A percentile compares a stretch with the other conserved stretches of the same genome.
phyloP scores from a whole-genome alignment of 2,888 invertebrate species.

The Zelleria hepariella region DNA sequence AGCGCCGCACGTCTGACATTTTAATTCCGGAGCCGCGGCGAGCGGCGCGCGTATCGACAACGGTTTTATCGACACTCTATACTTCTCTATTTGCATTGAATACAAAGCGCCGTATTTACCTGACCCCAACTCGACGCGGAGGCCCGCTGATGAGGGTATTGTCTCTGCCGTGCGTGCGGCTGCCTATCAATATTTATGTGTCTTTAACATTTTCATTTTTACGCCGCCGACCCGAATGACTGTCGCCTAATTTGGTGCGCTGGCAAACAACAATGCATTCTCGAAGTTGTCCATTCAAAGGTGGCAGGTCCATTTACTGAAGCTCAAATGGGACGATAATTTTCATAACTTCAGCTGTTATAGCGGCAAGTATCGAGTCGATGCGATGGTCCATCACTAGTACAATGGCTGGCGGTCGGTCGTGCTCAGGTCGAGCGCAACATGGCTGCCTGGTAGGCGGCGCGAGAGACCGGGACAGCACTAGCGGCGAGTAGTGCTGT shows the following conservation, averaged over 20 bases:
- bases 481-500: slow-evolving; percentile 39
- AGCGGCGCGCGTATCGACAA: slow-evolving; percentile 49
- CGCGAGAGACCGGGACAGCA: slow-evolving; percentile 26
- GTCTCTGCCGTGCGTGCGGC: neutral
- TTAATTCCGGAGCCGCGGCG: slow-evolving; percentile 64
- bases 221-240: too few relatives aligned
- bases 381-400: slow-evolving; percentile 50
- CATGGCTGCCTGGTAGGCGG: slow-evolving; percentile 69
- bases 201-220: neutral
- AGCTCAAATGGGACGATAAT: too few relatives aligned
- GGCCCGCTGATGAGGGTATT: slow-evolving; percentile 2
- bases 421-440: slow-evolving; percentile 72
- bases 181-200: neutral
- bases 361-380: neutral
- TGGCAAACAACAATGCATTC: too few relatives aligned
- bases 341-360: too few relatives aligned
- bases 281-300: too few relatives aligned
- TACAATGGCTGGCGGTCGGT: slow-evolving; percentile 72
- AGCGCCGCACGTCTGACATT: slow-evolving; percentile 69
- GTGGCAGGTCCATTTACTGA: too few relatives aligned
- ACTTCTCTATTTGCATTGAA: slow-evolving; percentile 34
- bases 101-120: slow-evolving; percentile 13
- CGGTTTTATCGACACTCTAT: slow-evolving; percentile 45
- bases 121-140: slow-evolving; percentile 9
- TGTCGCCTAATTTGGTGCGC: too few relatives aligned